Conservation (phyloP, 2,797 vertebrate genomes). For the Eulemur rubriventer region DNA sequence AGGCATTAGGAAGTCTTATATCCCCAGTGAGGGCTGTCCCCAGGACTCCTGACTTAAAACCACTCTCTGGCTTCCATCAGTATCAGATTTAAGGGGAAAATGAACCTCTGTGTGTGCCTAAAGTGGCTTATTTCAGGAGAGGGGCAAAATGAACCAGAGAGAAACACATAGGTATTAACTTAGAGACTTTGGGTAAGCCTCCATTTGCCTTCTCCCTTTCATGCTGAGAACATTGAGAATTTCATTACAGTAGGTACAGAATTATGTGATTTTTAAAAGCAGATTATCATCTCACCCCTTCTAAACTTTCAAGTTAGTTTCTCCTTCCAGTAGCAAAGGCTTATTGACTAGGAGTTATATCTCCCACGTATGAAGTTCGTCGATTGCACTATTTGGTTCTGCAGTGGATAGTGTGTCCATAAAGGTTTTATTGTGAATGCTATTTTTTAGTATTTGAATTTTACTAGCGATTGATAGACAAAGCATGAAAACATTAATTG, state of each 20-base stretch:
- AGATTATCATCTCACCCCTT: neutral
- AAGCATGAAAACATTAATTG: neutral
- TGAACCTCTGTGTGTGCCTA: neutral
- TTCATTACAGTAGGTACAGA: neutral
- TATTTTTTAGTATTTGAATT: neutral
- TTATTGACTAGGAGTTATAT: neutral
- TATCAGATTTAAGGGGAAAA: neutral
- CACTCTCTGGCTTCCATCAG: neutral
- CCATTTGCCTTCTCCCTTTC: neutral
- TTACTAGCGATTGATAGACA: neutral
- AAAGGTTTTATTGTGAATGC: neutral
- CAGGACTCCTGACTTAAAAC: neutral
- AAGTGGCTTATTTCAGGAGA: conserved; percentile 39
- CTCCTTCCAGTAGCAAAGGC: neutral
- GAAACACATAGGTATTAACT: neutral
- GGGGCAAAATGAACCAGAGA: neutral
- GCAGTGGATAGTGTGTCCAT: neutral
- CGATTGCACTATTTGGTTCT: neutral
- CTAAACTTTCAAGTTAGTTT: neutral
- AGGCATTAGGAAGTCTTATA: neutral
- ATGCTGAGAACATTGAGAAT: neutral
- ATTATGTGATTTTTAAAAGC: neutral
- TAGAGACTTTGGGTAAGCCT: neutral
- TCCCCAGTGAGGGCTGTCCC: neutral
- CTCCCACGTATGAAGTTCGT: neutral